Percentiles rank a stretch among this genome's conserved stretches.
These are phyloP conservation scores for Lathamus discolor DNA, from an alignment of 2,113 vertebrate genomes.

Conservation along the genomic window DNA sequence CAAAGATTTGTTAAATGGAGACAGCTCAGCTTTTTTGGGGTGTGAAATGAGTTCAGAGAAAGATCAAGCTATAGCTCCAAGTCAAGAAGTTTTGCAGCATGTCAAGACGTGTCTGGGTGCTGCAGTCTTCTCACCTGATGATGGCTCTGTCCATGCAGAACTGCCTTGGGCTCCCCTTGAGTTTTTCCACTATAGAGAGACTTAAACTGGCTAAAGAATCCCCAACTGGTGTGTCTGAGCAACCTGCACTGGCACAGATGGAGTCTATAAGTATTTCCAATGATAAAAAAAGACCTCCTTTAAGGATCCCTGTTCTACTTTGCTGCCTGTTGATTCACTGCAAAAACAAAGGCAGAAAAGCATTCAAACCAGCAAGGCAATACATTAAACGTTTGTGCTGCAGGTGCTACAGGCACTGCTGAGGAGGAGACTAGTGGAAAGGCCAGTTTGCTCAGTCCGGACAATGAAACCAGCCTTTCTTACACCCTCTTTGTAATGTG, in stretches of 20 bases:
- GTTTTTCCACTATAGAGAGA: neutral
- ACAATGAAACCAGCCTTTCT: neutral
- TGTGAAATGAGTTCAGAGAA: neutral
- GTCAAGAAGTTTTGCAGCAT: neutral
- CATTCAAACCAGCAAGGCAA: neutral
- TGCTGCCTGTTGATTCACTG: neutral
- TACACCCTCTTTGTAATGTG: slow-evolving; percentile 12
- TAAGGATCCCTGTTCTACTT: neutral
- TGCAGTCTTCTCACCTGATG: neutral
- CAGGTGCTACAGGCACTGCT: neutral
- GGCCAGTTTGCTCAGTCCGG: slow-evolving; percentile 30
- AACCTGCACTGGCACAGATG: neutral
- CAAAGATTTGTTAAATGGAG: neutral
- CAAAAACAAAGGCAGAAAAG: neutral
- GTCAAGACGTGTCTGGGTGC: neutral
- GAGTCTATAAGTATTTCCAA: rapidly evolving
- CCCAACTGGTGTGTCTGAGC: neutral
- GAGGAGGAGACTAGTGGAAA: neutral
- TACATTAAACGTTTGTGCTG: rapidly evolving
- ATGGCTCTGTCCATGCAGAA: neutral
- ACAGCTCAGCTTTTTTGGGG: neutral
- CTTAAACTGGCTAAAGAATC: neutral
- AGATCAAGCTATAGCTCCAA: neutral
- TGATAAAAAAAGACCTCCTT: neutral
- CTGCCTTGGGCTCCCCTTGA: neutral